These are phyloP conservation scores for Thera britannica DNA, from an alignment of 2,888 invertebrate species.

Conservation along the genomic window DNA sequence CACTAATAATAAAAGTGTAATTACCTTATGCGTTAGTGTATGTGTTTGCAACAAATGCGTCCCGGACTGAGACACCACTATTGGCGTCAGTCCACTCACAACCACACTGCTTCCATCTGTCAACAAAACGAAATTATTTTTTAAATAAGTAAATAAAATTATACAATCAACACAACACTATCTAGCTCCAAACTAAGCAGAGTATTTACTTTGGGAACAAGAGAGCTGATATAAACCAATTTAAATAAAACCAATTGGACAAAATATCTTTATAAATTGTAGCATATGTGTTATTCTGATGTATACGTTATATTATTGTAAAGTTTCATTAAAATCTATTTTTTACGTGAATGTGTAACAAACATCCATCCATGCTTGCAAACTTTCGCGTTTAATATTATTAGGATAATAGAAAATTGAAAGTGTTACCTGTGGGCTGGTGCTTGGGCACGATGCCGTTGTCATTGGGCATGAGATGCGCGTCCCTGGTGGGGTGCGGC, in stretches of 20 bases:
- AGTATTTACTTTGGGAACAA: too few relatives aligned
- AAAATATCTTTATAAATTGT: too few relatives aligned
- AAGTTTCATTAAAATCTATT: too few relatives aligned
- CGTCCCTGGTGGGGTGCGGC: conserved; percentile 62
- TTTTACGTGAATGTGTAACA: too few relatives aligned
- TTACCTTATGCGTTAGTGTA: conserved; percentile 87
- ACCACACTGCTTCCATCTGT: conserved; percentile 66
- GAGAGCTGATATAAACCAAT: too few relatives aligned
- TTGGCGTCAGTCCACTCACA: conserved; percentile 85
- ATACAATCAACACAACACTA: too few relatives aligned
- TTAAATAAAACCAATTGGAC: too few relatives aligned
- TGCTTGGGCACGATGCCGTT: conserved; percentile 67
- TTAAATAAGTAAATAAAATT: not conserved
- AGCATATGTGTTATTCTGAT: too few relatives aligned
- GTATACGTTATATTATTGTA: too few relatives aligned
- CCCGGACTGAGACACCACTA: conserved; percentile 87
- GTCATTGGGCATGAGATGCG: conserved; percentile 68
- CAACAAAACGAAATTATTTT: not conserved
- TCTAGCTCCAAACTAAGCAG: too few relatives aligned
- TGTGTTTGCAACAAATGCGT: conserved; percentile 87
- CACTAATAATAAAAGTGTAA: not conserved
- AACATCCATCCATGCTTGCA: not conserved
- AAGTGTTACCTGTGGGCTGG: conserved; percentile 62
- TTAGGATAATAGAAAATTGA: too few relatives aligned
- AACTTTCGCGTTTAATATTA: too few relatives aligned